Base-by-base conservation (phyloP, 2,888 invertebrate species). In the Andrena fulva region DNA sequence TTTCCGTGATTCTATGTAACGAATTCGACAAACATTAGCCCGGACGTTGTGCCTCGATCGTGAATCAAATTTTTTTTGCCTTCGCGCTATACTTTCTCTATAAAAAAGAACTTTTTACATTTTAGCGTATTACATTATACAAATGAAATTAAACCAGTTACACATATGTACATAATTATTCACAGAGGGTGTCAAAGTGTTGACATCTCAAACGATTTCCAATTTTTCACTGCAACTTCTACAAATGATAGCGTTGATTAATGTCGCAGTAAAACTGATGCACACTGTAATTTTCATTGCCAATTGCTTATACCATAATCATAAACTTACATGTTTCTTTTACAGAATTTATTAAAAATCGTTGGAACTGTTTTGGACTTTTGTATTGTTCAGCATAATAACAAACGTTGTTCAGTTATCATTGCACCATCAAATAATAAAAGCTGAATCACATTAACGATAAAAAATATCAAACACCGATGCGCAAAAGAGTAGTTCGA, bases 111-210 rank as follows among this genome's bases (percentile, higher is more conserved):
- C 48, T 64, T 76, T 56, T 79, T 71, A 69, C 66, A 64, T 67
- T 56, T 59, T 29, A 60, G 24, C 48, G 48, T 50, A 70, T 76
- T 82, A 73, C 31, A 71, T 68, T 76, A 83, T 62, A 64, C 50
- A 27, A 63, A 56, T 52, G 75, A 80, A 75, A 82, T 75, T 73
- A 82, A 82, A 71, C 54, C 67, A 82, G 56, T 82, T 78, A 67
- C 84, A 68, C 62, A 69, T 83, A 81, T 83, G 59, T 81, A 83
- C 82, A 83, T 54, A 81, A 83, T 72, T 81, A 80, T 82, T 82
- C 82, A 83, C 73, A 81, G 29, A 81, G 27, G 56, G 69, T 73
- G 69, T 68, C 82, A 81, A 63, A 60, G 16, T 50, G 27, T 77
- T 62, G 68, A 82, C 76, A 80, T 8, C n/a, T 71, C 60, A 70